Evolutionary conservation across 2,113 vertebrate species (phyloP).

Genomic region (Poicephalus meyeri): DNA sequence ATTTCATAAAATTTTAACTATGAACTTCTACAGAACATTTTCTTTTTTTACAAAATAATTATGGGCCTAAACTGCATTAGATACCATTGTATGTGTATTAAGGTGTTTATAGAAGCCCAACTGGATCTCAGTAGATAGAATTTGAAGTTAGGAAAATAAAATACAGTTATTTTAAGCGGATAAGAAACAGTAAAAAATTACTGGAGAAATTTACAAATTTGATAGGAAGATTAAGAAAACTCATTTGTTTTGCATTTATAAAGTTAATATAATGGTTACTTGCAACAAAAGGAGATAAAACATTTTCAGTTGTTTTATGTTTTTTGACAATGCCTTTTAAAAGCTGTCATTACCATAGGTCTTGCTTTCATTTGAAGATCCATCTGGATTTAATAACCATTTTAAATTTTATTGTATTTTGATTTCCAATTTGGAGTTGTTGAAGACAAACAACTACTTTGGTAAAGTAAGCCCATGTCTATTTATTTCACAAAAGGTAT

Average conservation of each 20-base stretch:
- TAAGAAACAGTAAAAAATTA: not conserved
- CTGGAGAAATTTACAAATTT: not conserved
- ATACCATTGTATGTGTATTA: not conserved
- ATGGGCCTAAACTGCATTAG: not conserved
- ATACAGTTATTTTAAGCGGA: not conserved
- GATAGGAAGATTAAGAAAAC: not conserved
- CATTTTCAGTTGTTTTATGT: not conserved
- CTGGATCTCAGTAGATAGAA: not conserved
- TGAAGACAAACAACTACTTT: slow-evolving; percentile 40
- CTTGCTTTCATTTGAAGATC: slow-evolving; percentile 31
- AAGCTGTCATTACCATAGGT: not conserved
- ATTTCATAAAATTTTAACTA: not conserved
- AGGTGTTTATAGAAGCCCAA: not conserved
- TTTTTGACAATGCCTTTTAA: not conserved
- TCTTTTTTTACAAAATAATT: not conserved
- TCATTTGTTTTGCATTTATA: not conserved
- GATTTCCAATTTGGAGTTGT: slow-evolving; percentile 20
- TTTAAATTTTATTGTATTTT: slow-evolving; percentile 49
- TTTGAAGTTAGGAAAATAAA: not conserved
- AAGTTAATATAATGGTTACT: not conserved
- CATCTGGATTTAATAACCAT: slow-evolving; percentile 68
- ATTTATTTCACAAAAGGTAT: slow-evolving; percentile 16
- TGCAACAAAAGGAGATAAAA: not conserved
- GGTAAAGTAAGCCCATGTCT: slow-evolving; percentile 4
- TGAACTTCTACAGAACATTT: not conserved